Percentiles rank a stretch among this genome's conserved stretches.
phyloP scores from a whole-genome alignment of 1,140 invertebrate genomes.

The Macrocentrus cingulum region DNA sequence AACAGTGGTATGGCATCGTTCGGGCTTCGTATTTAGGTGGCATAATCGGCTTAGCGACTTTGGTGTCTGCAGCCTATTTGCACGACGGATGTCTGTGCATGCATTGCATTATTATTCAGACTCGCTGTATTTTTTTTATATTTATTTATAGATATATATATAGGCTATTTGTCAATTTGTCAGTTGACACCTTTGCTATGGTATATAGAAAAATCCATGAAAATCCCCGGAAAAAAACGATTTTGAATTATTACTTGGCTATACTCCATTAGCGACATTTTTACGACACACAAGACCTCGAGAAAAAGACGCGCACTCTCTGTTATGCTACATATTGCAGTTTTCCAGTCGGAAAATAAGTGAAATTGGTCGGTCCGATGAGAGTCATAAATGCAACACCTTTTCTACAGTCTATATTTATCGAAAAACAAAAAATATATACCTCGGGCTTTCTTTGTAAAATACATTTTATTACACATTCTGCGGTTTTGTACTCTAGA shows the following conservation, averaged over 20 bases:
- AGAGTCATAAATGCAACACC: conserved; percentile 33
- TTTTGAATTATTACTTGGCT: conserved; percentile 19
- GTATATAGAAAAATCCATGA: neutral
- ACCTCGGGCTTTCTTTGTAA: neutral
- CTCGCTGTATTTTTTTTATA: neutral
- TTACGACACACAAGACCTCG: conserved; percentile 20
- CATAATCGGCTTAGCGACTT: conserved; percentile 54
- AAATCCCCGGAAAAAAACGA: neutral
- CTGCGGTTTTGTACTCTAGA: too few relatives aligned
- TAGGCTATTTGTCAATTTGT: conserved; percentile 2
- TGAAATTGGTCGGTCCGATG: conserved; percentile 40
- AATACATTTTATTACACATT: too few relatives aligned
- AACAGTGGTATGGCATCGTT: conserved; percentile 44
- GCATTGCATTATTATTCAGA: neutral
- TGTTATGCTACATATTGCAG: neutral
- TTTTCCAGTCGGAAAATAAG: conserved; percentile 31
- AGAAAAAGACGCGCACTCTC: neutral
- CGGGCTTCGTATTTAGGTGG: conserved; percentile 58
- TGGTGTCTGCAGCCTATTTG: conserved; percentile 45
- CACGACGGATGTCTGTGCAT: conserved; percentile 39
- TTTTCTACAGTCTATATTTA: neutral
- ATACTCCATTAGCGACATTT: conserved; percentile 17
- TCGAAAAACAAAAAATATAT: neutral
- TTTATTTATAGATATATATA: neutral
- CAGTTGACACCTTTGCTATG: neutral